A percentile compares a stretch with the other conserved stretches of the same genome.
phyloP scores from a whole-genome alignment of 2,888 invertebrate species.

The Lithodes maja region DNA sequence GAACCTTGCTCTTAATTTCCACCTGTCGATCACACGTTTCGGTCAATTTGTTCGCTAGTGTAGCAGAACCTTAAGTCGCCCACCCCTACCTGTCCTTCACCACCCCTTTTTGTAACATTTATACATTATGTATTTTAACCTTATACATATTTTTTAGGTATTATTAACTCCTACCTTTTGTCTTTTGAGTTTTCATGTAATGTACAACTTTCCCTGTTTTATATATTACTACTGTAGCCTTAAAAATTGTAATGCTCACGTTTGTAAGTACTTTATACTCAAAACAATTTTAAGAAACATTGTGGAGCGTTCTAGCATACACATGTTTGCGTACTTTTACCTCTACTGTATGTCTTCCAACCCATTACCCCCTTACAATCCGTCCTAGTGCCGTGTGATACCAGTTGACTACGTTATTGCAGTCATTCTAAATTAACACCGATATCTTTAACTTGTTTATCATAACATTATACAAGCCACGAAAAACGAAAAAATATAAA shows the following conservation, averaged over 20 bases:
- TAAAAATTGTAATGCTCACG: conserved; percentile 10
- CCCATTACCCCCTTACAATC: neutral
- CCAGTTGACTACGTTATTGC: neutral
- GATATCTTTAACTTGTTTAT: too few species aligned
- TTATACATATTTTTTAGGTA: conserved; percentile 8
- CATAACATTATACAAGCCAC: too few species aligned
- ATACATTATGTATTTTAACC: neutral
- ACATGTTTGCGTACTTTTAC: neutral
- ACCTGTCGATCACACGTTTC: too few species aligned
- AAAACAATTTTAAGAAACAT: neutral
- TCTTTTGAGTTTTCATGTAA: neutral
- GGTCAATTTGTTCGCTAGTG: too few species aligned
- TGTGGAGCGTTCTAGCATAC: neutral
- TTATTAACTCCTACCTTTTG: conserved; percentile 1
- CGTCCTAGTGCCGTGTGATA: neutral
- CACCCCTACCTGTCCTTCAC: neutral
- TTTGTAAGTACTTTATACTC: neutral
- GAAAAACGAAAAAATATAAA: too few species aligned
- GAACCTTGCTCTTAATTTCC: too few species aligned
- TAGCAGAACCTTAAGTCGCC: neutral
- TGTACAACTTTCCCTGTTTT: conserved; percentile 4
- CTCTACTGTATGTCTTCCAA: neutral
- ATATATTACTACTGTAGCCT: conserved; percentile 4
- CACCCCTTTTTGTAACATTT: neutral
- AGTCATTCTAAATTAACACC: neutral